phyloP scores from a whole-genome alignment of 1,140 invertebrate species.

The Drosophila burlai region DNA sequence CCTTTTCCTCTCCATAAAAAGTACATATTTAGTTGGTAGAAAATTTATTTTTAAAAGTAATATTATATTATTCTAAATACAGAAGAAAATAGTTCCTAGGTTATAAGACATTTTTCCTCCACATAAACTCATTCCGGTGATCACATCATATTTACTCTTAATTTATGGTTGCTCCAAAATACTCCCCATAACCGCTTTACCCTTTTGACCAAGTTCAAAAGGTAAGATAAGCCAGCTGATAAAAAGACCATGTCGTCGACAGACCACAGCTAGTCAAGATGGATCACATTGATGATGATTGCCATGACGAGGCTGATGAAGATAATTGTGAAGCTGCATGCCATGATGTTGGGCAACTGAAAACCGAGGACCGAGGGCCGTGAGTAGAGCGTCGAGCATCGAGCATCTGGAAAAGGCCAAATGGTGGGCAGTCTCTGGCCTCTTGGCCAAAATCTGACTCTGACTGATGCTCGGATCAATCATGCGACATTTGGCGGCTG shows the following conservation, averaged over 20 bases:
- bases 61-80: too few relatives aligned
- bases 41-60: too few relatives aligned
- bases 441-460: slow-evolving; percentile 35
- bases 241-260: background rate
- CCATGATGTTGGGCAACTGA: slow-evolving; percentile 41
- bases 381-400: background rate
- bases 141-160: background rate
- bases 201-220: slow-evolving; percentile 4
- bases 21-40: too few relatives aligned
- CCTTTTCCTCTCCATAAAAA: too few relatives aligned
- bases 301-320: slow-evolving; percentile 15
- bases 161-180: background rate
- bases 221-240: slow-evolving; percentile 13
- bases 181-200: too few relatives aligned
- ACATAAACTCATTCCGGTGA: background rate
- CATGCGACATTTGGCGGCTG: slow-evolving; percentile 62
- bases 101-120: too few relatives aligned
- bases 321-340: slow-evolving; percentile 27
- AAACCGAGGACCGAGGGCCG: slow-evolving; percentile 22
- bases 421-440: slow-evolving; percentile 49
- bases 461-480: slow-evolving; percentile 47
- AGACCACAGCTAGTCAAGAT: slow-evolving; percentile 7
- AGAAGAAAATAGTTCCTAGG: background rate
- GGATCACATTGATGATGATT: slow-evolving; percentile 6
- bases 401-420: slow-evolving; percentile 54